Base-by-base conservation (phyloP, 92 coral and sea anemone genomes). In the Scolanthus callimorphus region DNA sequence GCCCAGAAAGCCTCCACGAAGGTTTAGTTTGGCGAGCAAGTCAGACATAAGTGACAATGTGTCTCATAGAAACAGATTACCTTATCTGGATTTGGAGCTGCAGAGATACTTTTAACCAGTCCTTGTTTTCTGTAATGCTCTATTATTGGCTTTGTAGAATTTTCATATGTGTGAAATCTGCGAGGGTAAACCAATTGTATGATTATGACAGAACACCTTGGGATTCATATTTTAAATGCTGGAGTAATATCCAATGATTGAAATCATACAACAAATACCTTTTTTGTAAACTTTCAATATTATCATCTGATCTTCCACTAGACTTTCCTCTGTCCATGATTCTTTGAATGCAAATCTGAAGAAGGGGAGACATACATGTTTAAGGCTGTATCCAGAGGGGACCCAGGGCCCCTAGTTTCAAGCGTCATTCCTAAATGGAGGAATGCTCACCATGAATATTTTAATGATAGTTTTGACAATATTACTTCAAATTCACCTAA, bases 261-360 rank as follows among this genome's bases (percentile, higher is more conserved):
- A n/a, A n/a, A n/a, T n/a, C n/a, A n/a, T n/a, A n/a, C n/a, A n/a
- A n/a, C n/a, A n/a, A 26, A 1, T 62, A 89, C 91, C 98, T 71
- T 69, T 92, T 92, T 25, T 60, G 81, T 4, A 92, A 82, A 48
- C 96, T 92, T 27, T 84, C 96, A 60, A 84, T 57, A 27, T 92
- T 92, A 65, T 92, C 98, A 62, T 92, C 98, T 15, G 94, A 62
- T 31, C 98, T 81, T 21, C 96, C 98, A 71, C 98, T 92, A 25
- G 98, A 82, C 37, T 76, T 84, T 3, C 82, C 87, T 55, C 98
- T 78, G 31, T 76, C 92, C 83, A 92, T 62, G 49, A 92, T 92
- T 69, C 98, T 83, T 55, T 56, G 69, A 30, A 84, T 77, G 54
- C 98, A 92, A 53, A 74, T 95, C 98, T 92, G 75, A 15, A 37